A percentile compares a stretch with the other conserved stretches of the same genome.
phyloP scores from a whole-genome alignment of 1,140 invertebrate genomes.

The Eueides isabella region DNA sequence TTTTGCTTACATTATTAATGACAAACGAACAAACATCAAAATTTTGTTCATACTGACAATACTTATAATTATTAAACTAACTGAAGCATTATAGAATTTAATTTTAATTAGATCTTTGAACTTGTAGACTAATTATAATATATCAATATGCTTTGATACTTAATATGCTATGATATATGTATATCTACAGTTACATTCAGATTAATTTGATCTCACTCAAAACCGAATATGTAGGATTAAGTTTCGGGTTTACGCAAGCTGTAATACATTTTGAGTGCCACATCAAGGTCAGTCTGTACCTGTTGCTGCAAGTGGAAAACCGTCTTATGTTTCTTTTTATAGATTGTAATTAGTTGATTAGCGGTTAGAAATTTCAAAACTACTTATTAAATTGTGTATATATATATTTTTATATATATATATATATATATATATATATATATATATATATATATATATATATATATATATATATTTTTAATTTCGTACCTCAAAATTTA shows the following conservation, averaged over 20 bases:
- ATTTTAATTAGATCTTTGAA: no score
- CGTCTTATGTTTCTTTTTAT: neutral
- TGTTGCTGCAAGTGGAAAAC: neutral
- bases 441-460: no score
- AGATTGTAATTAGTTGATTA: neutral
- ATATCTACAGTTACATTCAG: neutral
- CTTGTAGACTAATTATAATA: neutral
- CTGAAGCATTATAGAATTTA: neutral
- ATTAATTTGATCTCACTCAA: neutral
- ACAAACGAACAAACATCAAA: no score
- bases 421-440: no score
- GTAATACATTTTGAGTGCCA: neutral
- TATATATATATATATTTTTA: no score
- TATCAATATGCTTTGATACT: neutral
- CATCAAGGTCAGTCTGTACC: neutral
- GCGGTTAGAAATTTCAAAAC: neutral
- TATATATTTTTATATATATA: no score
- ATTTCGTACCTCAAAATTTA: no score
- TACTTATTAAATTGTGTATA: neutral
- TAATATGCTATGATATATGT: neutral
- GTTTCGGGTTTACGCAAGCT: neutral
- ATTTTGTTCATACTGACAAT: no score
- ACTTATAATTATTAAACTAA: neutral
- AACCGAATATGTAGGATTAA: neutral
- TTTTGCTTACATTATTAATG: no score